Evolutionary conservation across 2,797 vertebrate species (phyloP).

Genomic region (Sciurus carolinensis): DNA sequence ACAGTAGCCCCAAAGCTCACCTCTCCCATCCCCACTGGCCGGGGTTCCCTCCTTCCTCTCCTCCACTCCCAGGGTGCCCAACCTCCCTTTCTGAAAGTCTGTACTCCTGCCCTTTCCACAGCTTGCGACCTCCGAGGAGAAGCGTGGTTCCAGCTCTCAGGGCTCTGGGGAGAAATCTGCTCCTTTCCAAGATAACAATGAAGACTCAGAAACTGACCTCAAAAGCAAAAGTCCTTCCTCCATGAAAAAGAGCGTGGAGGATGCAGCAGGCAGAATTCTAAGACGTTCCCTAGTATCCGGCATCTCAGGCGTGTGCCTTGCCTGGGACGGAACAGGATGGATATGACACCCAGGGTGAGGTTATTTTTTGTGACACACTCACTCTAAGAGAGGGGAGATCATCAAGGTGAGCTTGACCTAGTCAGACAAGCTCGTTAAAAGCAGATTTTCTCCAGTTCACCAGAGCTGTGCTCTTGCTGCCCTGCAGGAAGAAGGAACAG

Average conservation of each 20-base stretch:
- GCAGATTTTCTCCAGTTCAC: background rate
- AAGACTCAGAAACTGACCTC: background rate
- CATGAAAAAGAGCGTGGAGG: background rate
- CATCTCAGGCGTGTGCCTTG: too few species aligned
- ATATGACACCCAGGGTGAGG: background rate
- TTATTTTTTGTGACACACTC: background rate
- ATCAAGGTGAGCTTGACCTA: background rate
- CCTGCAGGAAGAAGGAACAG: background rate
- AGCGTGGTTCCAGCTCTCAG: background rate
- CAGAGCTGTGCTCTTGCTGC: background rate
- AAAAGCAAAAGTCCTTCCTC: background rate
- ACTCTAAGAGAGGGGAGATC: background rate
- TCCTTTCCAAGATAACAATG: background rate
- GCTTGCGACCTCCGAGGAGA: background rate
- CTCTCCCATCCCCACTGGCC: background rate
- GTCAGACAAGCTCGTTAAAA: background rate
- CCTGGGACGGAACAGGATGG: background rate
- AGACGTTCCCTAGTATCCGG: background rate
- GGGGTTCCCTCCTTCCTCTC: background rate
- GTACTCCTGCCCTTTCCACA: background rate
- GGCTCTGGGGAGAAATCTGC: background rate
- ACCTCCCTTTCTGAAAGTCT: background rate
- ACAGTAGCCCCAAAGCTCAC: background rate
- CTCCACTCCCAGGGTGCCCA: background rate
- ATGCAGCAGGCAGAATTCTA: background rate